These are phyloP conservation scores for Syngnathus acus DNA, from an alignment of 2,797 vertebrate species.

Conservation along the genomic window DNA sequence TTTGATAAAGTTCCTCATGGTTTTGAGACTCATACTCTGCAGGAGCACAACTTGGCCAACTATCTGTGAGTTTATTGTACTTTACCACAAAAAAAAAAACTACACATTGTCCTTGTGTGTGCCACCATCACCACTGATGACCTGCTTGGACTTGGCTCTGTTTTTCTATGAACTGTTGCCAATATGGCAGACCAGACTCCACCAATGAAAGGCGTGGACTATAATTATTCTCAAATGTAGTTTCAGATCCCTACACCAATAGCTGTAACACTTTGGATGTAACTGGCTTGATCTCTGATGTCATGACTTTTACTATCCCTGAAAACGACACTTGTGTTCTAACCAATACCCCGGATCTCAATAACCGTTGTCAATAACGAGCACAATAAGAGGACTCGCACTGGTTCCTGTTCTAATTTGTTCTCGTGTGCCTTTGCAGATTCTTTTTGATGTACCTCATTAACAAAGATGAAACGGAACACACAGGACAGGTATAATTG, in stretches of 20 bases:
- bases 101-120: conserved; percentile 4
- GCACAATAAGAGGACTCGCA: background rate
- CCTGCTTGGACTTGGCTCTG: background rate
- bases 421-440: conserved; percentile 44
- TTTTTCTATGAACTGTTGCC: too few relatives aligned
- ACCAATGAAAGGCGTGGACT: too few relatives aligned
- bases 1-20: conserved; percentile 71
- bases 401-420: conserved; percentile 9
- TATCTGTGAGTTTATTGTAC: conserved; percentile 66
- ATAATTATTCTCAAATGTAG: background rate
- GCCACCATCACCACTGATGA: conserved; percentile 2
- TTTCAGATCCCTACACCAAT: conserved; percentile 11
- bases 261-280: background rate
- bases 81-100: background rate
- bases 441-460: conserved; percentile 77
- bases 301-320: background rate
- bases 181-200: too few relatives aligned
- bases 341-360: background rate
- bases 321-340: too few relatives aligned
- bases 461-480: conserved; percentile 74
- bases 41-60: conserved; percentile 76
- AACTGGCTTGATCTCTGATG: conserved; percentile 9
- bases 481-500: conserved; percentile 69
- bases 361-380: background rate
- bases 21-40: conserved; percentile 72